Percentiles rank a stretch among this genome's conserved stretches.
Conservation (phyloP, 2,888 invertebrate genomes). For the Hesperia comma region DNA sequence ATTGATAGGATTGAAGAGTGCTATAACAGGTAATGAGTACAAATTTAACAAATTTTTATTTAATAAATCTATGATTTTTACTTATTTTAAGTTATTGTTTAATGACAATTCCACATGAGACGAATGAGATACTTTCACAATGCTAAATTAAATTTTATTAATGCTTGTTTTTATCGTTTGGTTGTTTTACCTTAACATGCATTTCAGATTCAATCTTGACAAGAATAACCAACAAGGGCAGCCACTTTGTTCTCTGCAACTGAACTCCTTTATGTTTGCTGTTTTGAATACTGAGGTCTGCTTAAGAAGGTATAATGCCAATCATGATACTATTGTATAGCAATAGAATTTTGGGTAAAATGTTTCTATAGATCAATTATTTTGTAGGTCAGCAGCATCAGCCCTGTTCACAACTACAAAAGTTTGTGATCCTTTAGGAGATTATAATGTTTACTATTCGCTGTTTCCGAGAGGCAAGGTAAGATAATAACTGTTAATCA, state of each 20-base stretch:
- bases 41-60: neutral
- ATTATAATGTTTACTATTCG: constrained; percentile 70
- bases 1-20: constrained; percentile 85
- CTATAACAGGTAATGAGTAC: constrained; percentile 70
- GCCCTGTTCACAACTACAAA: constrained; percentile 62
- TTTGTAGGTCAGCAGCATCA: constrained; percentile 64
- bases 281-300: constrained; percentile 94
- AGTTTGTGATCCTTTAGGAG: constrained; percentile 76
- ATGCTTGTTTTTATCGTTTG: too few species aligned
- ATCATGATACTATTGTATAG: constrained; percentile 3
- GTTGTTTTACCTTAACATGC: constrained; percentile 9
- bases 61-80: too few species aligned
- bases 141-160: too few species aligned
- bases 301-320: constrained; percentile 85
- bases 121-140: too few species aligned
- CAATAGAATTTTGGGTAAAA: neutral
- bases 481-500: constrained; percentile 1
- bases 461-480: constrained; percentile 69
- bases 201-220: constrained; percentile 87
- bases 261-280: constrained; percentile 95
- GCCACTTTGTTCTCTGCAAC: constrained; percentile 94
- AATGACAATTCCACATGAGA: too few species aligned
- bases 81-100: too few species aligned
- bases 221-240: constrained; percentile 85
- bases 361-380: neutral